Percentiles rank a stretch among this genome's conserved stretches.
Evolutionary conservation across 2,888 invertebrate genomes (phyloP).

Genomic region (Drepanosiphum platanoidis): DNA sequence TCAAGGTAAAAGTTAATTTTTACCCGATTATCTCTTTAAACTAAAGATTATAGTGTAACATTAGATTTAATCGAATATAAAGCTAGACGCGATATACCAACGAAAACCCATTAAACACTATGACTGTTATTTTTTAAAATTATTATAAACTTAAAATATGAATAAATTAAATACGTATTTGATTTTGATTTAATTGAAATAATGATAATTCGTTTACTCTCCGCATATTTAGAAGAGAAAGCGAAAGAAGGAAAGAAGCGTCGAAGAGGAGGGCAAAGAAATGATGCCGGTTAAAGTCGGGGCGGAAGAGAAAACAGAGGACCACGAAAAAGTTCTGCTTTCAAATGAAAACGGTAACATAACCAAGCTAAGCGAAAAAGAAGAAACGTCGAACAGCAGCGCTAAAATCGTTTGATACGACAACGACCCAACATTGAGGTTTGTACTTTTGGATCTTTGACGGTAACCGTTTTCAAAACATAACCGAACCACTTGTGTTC

Average conservation of each 20-base stretch:
- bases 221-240: constrained; percentile 44
- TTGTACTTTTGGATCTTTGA: constrained; percentile 49
- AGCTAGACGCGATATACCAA: too few relatives aligned
- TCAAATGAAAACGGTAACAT: constrained; percentile 24
- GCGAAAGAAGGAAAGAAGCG: constrained; percentile 21
- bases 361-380: neutral
- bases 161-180: neutral
- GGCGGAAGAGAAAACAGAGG: neutral
- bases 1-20: too few relatives aligned
- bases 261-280: constrained; percentile 46
- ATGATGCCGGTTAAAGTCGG: constrained; percentile 41
- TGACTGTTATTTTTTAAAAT: neutral
- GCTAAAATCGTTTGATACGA: constrained; percentile 39
- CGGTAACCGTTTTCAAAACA: constrained; percentile 6
- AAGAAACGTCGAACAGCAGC: constrained; percentile 13
- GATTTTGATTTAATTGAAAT: too few relatives aligned
- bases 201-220: neutral
- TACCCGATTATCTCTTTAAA: too few relatives aligned
- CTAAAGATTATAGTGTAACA: too few relatives aligned
- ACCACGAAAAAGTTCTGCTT: constrained; percentile 1
- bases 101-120: too few relatives aligned
- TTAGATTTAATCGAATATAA: too few relatives aligned
- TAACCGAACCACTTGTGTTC: constrained; percentile 3
- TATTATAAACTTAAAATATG: neutral
- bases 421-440: constrained; percentile 3